A percentile compares a stretch with the other conserved stretches of the same genome.
phyloP scores from a whole-genome alignment of 2,888 invertebrate genomes.

The Ornithoptera priamus region DNA sequence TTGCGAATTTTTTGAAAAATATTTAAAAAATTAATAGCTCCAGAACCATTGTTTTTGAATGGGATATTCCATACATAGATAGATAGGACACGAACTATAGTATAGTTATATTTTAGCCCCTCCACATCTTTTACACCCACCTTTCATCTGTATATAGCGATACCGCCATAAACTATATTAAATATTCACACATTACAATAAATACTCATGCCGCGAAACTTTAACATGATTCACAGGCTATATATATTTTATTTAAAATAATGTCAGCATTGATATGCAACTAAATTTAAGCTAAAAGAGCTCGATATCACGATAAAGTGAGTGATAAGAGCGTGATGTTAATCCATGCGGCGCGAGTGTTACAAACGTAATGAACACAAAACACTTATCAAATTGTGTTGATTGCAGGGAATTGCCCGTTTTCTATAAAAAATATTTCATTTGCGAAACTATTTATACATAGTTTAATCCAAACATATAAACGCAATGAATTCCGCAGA shows the following conservation, averaged over 20 bases:
- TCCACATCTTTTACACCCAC: too few relatives aligned
- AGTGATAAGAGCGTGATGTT: slow-evolving; percentile 17
- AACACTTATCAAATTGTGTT: slow-evolving; percentile 20
- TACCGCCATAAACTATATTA: too few relatives aligned
- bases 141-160: too few relatives aligned
- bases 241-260: slow-evolving; percentile 1
- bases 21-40: too few relatives aligned
- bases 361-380: slow-evolving; percentile 18
- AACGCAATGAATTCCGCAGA: too few relatives aligned
- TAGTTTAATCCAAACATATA: neutral
- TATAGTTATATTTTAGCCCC: too few relatives aligned
- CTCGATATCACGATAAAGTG: slow-evolving; percentile 10
- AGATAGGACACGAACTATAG: too few relatives aligned
- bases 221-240: neutral
- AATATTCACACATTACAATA: neutral
- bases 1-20: too few relatives aligned
- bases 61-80: too few relatives aligned
- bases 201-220: neutral
- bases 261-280: slow-evolving; percentile 1
- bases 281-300: slow-evolving; percentile 7
- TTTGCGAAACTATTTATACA: neutral
- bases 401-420: slow-evolving; percentile 20
- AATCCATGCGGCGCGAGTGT: slow-evolving; percentile 12
- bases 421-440: neutral
- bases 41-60: too few relatives aligned